A percentile compares a stretch with the other conserved stretches of the same genome.
phyloP scores from a whole-genome alignment of 2,113 vertebrate species.

The Vimba vimba region DNA sequence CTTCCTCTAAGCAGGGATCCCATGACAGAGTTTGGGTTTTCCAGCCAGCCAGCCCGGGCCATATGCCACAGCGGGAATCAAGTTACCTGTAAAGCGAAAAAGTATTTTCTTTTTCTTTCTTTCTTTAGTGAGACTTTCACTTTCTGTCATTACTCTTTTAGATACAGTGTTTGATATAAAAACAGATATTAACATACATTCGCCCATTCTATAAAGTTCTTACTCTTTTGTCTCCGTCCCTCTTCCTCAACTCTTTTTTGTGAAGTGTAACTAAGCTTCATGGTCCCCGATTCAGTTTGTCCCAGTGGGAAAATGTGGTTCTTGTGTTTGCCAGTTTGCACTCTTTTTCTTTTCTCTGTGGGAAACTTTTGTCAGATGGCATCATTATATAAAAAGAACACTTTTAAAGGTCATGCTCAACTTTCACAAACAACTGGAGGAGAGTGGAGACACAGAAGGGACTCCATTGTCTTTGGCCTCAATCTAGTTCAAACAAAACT shows the following conservation, averaged over 20 bases:
- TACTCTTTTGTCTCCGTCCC: too few species aligned
- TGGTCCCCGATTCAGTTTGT: background rate
- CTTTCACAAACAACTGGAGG: slow-evolving; percentile 38
- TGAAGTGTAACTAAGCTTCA: background rate
- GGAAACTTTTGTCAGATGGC: slow-evolving; percentile 25
- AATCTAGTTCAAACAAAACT: slow-evolving; percentile 44
- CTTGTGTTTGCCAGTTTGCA: slow-evolving; percentile 2
- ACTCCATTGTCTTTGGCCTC: slow-evolving; percentile 27
- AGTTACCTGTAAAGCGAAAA: slow-evolving; percentile 32
- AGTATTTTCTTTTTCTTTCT: background rate
- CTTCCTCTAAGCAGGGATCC: slow-evolving; percentile 29
- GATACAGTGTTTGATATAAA: background rate
- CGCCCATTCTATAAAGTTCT: background rate
- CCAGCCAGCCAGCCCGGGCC: background rate
- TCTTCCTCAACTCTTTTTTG: background rate
- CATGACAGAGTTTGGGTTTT: slow-evolving; percentile 41
- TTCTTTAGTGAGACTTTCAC: background rate
- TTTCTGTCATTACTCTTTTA: background rate
- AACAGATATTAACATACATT: background rate
- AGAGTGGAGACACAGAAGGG: slow-evolving; percentile 5
- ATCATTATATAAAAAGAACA: slow-evolving; percentile 37
- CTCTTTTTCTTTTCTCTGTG: slow-evolving; percentile 25
- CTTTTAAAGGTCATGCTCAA: slow-evolving; percentile 32
- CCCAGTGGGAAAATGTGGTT: background rate
- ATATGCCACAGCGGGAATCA: background rate